Conservation (phyloP, 2,797 vertebrate genomes). For the Clarias platycephalus region DNA sequence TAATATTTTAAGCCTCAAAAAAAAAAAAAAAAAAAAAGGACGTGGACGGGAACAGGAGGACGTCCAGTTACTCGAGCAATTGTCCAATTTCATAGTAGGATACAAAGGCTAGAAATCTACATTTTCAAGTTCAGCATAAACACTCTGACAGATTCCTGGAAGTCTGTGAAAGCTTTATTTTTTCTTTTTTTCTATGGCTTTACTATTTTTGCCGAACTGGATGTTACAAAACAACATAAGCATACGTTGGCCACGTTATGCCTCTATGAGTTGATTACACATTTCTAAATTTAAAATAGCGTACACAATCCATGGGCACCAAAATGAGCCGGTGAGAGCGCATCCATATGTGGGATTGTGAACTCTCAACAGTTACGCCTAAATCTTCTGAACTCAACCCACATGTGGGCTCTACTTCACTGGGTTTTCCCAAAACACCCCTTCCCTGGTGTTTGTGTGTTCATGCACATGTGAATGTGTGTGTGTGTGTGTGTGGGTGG, state of each 20-base stretch:
- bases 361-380: constrained; percentile 26
- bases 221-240: constrained; percentile 47
- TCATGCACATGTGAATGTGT: neutral
- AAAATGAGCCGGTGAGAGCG: constrained; percentile 3
- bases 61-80: neutral
- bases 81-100: neutral
- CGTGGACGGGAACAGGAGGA: neutral
- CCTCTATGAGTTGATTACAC: constrained; percentile 52
- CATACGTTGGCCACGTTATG: constrained; percentile 26
- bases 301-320: constrained; percentile 11
- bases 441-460: neutral
- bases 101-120: neutral
- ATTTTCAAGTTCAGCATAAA: constrained; percentile 18
- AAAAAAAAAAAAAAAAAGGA: neutral
- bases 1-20: constrained; percentile 1
- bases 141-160: constrained; percentile 46
- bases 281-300: constrained; percentile 49
- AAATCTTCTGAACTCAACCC: constrained; percentile 32
- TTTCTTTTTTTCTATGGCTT: neutral
- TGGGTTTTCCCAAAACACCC: constrained; percentile 11
- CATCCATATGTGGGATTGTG: constrained; percentile 10
- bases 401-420: constrained; percentile 28
- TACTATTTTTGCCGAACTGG: constrained; percentile 45
- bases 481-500: neutral
- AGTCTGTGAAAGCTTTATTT: neutral